Evolutionary conservation across 2,113 vertebrate genomes (phyloP), one percentile per base, ranked within the genome.

Genomic region (Hucho hucho): DNA sequence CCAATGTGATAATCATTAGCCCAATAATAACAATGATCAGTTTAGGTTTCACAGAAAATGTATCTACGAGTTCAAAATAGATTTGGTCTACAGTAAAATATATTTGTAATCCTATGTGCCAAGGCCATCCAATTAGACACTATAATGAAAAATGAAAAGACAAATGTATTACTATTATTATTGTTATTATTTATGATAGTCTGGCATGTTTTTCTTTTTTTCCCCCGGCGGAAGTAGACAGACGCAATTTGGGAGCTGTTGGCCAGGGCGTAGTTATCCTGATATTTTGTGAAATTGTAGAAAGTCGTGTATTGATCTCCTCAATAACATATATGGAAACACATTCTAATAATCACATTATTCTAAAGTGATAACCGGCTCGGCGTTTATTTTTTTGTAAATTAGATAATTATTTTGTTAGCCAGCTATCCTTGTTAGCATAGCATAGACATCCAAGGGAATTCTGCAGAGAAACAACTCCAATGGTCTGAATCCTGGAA

Each of bases 201-300:
- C 11, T 26, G 4, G 13, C 63, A 16, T 25, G 24, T 26, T 28
- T 28, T 64, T 16, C 4, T 26, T 64, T n/a, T n/a, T n/a, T 64
- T 20, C 61, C 18, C 64, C 64, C 65, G 65, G 29, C 65, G 28
- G 65, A 67, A 67, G 65, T 67, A 67, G 65, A 32, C 14, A 7
- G 28, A 14, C 18, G 65, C 28, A 64, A 28, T 16, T 26, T 7
- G 12, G 9, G 25, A 64, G 63, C 63, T 29, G 63, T 26, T 26
- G 20, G 90, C 86, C 88, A 89, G 90, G 90, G 90, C 90, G 90
- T 92, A 87, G 90, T 88, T 90, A 92, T 84, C 88, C 49, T 53
- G 79, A 86, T 86, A 83, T 90, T 87, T 86, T 80, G 84, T 73
- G 79, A 86, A 89, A 87, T 78, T 56, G 63, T 25, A 70, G 70